Evolutionary conservation across 2,797 vertebrate genomes (phyloP).

Genomic region (Acridotheres tristis): DNA sequence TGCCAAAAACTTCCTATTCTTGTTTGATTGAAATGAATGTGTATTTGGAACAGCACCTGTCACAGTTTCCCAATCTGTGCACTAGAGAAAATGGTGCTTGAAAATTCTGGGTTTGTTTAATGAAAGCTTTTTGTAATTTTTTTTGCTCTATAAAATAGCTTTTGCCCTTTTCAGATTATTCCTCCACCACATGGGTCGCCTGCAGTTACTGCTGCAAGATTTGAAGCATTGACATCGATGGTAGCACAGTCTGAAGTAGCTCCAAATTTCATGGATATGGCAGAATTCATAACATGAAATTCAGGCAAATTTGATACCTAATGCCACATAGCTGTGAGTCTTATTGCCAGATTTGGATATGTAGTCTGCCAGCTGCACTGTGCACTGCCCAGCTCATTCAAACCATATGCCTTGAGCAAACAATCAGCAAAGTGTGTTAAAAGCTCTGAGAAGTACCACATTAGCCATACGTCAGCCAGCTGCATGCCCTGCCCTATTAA

Average conservation of each 20-base stretch:
- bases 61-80: constrained; percentile 32
- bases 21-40: constrained; percentile 44
- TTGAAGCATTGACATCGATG: not conserved
- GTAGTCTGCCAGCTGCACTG: constrained; percentile 50
- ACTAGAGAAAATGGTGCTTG: constrained; percentile 11
- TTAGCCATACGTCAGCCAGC: constrained; percentile 46
- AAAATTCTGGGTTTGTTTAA: constrained; percentile 11
- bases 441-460: constrained; percentile 32
- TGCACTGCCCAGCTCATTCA: constrained; percentile 56
- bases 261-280: not conserved
- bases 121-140: not conserved
- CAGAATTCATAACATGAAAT: not conserved
- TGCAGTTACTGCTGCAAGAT: not conserved
- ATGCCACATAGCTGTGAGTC: not conserved
- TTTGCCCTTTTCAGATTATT: not conserved
- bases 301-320: constrained; percentile 13
- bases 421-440: constrained; percentile 59
- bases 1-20: constrained; percentile 38
- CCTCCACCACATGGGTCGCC: not conserved
- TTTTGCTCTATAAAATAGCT: not conserved
- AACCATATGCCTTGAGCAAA: constrained; percentile 64
- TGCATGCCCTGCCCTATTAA: constrained; percentile 17
- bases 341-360: constrained; percentile 43
- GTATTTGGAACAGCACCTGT: constrained; percentile 49
- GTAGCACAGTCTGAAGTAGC: not conserved